Evolutionary conservation across 2,113 vertebrate species (phyloP), one percentile per base, ranked within the genome.

Genomic region (Odontophorus gujanensis): DNA sequence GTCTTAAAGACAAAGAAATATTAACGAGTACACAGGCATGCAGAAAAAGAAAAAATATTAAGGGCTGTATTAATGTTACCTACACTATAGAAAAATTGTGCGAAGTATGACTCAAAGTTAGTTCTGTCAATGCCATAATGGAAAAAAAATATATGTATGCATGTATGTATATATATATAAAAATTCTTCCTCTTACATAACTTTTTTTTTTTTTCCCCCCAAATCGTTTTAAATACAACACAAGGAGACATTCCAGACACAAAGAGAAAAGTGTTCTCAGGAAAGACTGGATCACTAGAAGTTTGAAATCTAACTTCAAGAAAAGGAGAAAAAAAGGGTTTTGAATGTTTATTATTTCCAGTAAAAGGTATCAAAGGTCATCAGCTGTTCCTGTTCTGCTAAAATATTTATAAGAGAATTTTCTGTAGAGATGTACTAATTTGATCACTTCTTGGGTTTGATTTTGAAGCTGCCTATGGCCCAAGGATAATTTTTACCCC

Each of bases 381-480:
- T 53, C 43, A 84, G 11, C 20, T 53, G 40, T 63, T 84, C 69
- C 42, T 43, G 13, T 51, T 84, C 81, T 92, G 43, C 32, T 86
- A 48, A 90, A 95, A 90, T 92, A 89, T 92, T 86, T 86, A 72
- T 84, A 38, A 58, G 12, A 74, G 38, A 68, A 11, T 15, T 3
- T 71, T 84, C 65, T 90, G 83, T 76, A 75, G 42, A 84, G 10
- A 42, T 81, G 10, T 68, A 11, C 13, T 79, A 5, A 19, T 72
- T 24, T 75, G 25, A 48, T 51, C 74, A 40, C 6, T 48, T 57
- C 38, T 6, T 22, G 15, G 6, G 21, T 45, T 81, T 65, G 50
- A 47, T 81, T 11, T 25, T 87, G 66, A 40, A 84, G 34, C 5
- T 74, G 34, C 4, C 36, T 50, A 5, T 53, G 24, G 42, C 32